These are phyloP conservation scores for Tupaia chinensis DNA, from an alignment of 2,113 vertebrate species.

Conservation along the genomic window DNA sequence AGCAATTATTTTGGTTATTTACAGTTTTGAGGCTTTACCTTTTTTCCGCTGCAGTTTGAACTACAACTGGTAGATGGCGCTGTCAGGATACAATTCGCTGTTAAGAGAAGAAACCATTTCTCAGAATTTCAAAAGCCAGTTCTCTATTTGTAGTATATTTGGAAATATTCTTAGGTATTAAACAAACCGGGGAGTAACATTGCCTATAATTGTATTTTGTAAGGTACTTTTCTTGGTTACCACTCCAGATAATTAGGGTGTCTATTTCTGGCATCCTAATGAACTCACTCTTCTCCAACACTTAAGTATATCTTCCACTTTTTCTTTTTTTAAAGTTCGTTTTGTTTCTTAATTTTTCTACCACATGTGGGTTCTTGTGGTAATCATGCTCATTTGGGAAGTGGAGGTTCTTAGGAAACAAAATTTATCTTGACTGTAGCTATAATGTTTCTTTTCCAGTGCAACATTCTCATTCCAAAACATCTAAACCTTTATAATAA, in stretches of 20 bases:
- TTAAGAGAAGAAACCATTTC: neutral
- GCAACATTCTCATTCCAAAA: neutral
- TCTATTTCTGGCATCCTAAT: neutral
- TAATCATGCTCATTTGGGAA: neutral
- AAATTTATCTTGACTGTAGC: neutral
- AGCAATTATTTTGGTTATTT: neutral
- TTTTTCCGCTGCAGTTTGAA: constrained; percentile 65
- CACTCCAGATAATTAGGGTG: neutral
- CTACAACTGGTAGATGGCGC: constrained; percentile 68
- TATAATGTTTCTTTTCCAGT: neutral
- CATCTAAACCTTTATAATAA: neutral
- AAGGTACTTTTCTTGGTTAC: neutral
- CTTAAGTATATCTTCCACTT: neutral
- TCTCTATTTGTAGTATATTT: neutral
- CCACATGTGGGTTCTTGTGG: neutral
- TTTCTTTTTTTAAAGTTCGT: neutral
- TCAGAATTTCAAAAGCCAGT: constrained; percentile 36
- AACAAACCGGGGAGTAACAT: neutral
- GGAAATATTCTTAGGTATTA: neutral
- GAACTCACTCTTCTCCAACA: constrained; percentile 53
- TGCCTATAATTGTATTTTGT: neutral
- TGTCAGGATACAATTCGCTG: constrained; percentile 56
- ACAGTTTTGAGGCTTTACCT: neutral
- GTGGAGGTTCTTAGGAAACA: neutral
- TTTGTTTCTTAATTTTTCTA: neutral